Evolutionary conservation across 2,888 invertebrate genomes (phyloP), one percentile per base, ranked within the genome.

Genomic region (Chydorus sphaericus): DNA sequence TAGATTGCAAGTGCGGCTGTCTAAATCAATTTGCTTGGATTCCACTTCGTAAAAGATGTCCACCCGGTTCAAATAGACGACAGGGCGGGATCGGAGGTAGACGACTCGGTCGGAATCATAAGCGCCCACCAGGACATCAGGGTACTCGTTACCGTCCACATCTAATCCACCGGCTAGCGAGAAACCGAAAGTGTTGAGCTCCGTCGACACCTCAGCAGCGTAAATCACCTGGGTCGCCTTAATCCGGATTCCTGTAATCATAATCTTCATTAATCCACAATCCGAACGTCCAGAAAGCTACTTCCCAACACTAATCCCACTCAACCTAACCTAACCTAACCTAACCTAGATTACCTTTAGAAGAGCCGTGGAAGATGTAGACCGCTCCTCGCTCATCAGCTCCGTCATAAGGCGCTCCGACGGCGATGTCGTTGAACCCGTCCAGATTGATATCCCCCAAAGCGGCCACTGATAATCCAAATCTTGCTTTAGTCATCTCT

Each of bases 371-470:
- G 70, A 82, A 96, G 61, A 98, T 85, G 71, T 89, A 97, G 2
- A 98, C 89, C 0, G 89, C 88, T 2, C 97, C 97, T 2, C 79
- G 76, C 2, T 82, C 85, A 52, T 83, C 75, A 3, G 73, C 77
- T 2, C 89, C 89, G 59, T 75, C 83, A 65, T 89, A 90, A 1
- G 91, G 91, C 1, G 90, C 89, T 30, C 90, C 90, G 16, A 97
- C 89, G 3, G 89, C 92, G 64, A 98, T 82, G 71, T 97, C 88
- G 65, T 85, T 87, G 68, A 76, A 96, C 8, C 89, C 89, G 70
- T 98, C 97, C 62, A 82, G 82, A 71, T 98, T 93, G 61, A 97
- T 83, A 68, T 98, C 97, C 18, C 91, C 90, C 30, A 94, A 75
- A 1, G 83, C 81, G 3, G 90, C 81, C 14, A 97, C 67, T 0